Conservation (phyloP, 2,888 invertebrate species). For the Drosophila nr. fundita region DNA sequence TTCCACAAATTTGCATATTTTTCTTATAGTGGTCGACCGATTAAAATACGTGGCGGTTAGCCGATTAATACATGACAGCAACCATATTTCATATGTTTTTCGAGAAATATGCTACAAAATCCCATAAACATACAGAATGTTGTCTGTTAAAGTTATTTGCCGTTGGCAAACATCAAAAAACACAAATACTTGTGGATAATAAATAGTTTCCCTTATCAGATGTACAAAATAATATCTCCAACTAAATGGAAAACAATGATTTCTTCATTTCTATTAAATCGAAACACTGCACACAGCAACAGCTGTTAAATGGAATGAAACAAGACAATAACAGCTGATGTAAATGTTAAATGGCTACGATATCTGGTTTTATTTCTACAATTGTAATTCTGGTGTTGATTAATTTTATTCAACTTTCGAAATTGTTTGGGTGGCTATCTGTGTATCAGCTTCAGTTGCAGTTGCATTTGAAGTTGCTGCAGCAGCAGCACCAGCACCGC, state of each 20-base stretch:
- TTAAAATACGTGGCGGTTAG: slow-evolving; percentile 27
- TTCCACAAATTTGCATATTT: slow-evolving; percentile 61
- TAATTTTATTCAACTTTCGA: slow-evolving; percentile 45
- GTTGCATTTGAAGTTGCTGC: neutral
- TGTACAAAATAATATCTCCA: neutral
- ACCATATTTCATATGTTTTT: slow-evolving; percentile 38
- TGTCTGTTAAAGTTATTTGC: neutral
- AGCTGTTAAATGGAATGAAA: slow-evolving; percentile 22
- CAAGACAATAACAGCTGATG: slow-evolving; percentile 27
- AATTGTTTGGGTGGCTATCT: slow-evolving; percentile 23
- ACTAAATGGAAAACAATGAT: neutral
- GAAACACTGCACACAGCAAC: neutral
- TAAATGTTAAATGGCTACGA: neutral
- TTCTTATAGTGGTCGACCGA: slow-evolving; percentile 45
- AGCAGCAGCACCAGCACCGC: slow-evolving; percentile 46
- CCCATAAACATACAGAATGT: slow-evolving; percentile 8
- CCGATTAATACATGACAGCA: slow-evolving; percentile 22
- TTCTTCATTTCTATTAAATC: neutral
- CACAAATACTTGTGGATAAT: neutral
- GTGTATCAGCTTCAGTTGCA: slow-evolving; percentile 18
- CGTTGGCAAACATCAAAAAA: neutral
- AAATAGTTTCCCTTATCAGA: neutral
- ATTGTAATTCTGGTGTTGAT: slow-evolving; percentile 3
- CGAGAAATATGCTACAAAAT: slow-evolving; percentile 15
- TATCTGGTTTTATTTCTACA: neutral